phyloP scores from a whole-genome alignment of 2,797 vertebrate species.

The Melopsittacus undulatus region DNA sequence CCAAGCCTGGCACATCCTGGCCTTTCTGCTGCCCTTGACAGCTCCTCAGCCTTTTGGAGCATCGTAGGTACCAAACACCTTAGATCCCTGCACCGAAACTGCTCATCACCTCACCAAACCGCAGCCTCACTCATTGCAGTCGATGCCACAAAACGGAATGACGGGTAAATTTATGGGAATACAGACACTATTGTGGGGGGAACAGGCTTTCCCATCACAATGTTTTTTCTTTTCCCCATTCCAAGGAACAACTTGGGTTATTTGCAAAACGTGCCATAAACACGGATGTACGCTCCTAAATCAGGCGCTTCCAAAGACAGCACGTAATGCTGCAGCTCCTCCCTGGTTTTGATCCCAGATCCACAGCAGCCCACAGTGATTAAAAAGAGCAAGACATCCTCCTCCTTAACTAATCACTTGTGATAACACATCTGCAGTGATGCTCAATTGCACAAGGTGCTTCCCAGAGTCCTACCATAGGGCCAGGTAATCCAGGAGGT shows the following conservation, averaged over 20 bases:
- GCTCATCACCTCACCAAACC: not conserved
- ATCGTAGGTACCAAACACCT: not conserved
- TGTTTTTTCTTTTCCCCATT: not conserved
- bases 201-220: not conserved
- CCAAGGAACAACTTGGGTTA: not conserved
- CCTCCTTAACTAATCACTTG: not conserved
- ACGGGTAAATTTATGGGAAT: not conserved
- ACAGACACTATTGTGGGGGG: fast-evolving
- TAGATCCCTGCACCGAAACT: not conserved
- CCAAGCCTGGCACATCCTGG: not conserved
- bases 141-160: not conserved
- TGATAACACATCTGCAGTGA: not conserved
- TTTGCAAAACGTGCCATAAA: not conserved
- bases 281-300: fast-evolving
- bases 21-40: not conserved
- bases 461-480: conserved; percentile 78
- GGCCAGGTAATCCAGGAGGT: conserved; percentile 85
- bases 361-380: not conserved
- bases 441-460: fast-evolving
- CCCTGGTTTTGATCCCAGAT: not conserved
- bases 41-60: not conserved
- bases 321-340: not conserved
- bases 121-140: not conserved
- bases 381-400: not conserved
- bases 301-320: not conserved